These are phyloP conservation scores for Eupithecia dodoneata DNA, from an alignment of 2,888 invertebrate species.

Conservation along the genomic window DNA sequence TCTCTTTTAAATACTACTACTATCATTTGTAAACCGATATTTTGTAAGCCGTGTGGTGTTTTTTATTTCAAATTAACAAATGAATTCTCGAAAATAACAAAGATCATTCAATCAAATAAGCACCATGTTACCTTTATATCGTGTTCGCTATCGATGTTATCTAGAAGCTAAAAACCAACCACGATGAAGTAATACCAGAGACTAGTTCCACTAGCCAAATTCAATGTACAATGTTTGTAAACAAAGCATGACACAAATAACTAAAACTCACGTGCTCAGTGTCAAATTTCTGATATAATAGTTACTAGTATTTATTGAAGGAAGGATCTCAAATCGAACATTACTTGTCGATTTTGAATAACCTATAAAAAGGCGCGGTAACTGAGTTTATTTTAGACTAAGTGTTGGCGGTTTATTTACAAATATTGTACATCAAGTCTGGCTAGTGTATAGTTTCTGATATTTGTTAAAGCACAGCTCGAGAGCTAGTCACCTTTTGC, in stretches of 20 bases:
- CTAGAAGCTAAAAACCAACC: constrained; percentile 19
- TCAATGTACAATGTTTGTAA: no score
- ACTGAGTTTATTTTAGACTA: no score
- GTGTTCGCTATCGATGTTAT: constrained; percentile 20
- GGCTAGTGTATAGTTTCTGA: background rate
- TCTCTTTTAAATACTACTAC: background rate
- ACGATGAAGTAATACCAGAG: background rate
- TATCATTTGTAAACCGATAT: background rate
- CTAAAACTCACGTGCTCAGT: no score
- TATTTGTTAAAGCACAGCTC: background rate
- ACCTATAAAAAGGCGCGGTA: no score
- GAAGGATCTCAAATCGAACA: no score
- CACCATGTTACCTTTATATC: background rate
- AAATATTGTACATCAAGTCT: no score
- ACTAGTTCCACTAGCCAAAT: background rate
- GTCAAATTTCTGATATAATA: no score
- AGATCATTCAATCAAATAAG: constrained; percentile 11
- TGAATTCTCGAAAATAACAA: background rate
- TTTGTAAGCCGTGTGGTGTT: background rate
- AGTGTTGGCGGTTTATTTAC: no score
- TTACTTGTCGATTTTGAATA: no score
- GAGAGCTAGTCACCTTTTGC: background rate
- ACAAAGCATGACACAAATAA: no score
- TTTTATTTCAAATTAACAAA: background rate
- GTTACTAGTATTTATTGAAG: no score